These are phyloP conservation scores for Pelobates cultripes DNA, from an alignment of 2,797 vertebrate genomes.

Conservation along the genomic window DNA sequence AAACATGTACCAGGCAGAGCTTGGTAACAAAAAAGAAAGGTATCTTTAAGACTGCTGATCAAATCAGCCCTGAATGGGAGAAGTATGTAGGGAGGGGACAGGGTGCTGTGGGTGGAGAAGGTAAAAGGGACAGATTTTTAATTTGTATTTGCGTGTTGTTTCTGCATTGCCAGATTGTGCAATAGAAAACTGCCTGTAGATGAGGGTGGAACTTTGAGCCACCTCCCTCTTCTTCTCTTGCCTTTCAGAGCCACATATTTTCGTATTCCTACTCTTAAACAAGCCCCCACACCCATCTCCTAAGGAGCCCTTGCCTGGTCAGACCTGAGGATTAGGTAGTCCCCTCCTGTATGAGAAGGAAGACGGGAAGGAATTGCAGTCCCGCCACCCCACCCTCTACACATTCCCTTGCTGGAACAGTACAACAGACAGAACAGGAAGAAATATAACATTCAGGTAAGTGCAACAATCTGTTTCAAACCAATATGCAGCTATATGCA, in stretches of 20 bases:
- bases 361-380: not conserved
- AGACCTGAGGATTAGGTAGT: conserved; percentile 18
- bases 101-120: not conserved
- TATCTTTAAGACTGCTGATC: too few species aligned
- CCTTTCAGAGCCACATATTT: not conserved
- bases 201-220: conserved; percentile 4
- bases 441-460: not conserved
- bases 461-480: too few species aligned
- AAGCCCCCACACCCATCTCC: conserved; percentile 2
- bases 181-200: conserved; percentile 10
- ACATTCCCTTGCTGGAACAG: not conserved
- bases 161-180: conserved; percentile 22
- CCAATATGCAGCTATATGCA: too few species aligned
- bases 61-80: too few species aligned
- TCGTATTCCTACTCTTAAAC: not conserved
- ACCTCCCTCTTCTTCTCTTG: conserved; percentile 2
- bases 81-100: not conserved
- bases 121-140: not conserved
- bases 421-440: not conserved
- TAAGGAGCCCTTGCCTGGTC: not conserved
- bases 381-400: not conserved
- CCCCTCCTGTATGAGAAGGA: not conserved
- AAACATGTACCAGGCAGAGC: not conserved
- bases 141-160: not conserved
- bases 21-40: not conserved